A percentile compares a stretch with the other conserved stretches of the same genome.
Evolutionary conservation across 2,888 invertebrate species (phyloP).

Genomic region (Thysanoteuthis rhombus): DNA sequence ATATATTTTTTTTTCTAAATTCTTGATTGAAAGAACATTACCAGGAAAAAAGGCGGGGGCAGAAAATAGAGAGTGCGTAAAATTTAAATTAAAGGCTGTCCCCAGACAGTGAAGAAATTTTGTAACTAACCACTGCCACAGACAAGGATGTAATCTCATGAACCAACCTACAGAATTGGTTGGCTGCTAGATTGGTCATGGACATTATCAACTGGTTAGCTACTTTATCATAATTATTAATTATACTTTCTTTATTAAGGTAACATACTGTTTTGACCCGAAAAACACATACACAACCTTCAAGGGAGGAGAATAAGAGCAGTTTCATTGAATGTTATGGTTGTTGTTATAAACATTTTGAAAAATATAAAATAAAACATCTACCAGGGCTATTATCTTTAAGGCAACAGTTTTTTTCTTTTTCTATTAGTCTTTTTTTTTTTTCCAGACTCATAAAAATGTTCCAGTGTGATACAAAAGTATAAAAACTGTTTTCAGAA

Average conservation of each 20-base stretch:
- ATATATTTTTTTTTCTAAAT: too few relatives aligned
- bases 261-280: neutral
- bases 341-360: neutral
- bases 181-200: neutral
- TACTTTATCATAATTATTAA: neutral
- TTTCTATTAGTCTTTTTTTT: neutral
- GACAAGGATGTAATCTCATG: neutral
- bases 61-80: neutral
- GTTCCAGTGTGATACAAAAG: neutral
- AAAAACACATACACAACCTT: neutral
- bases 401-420: neutral
- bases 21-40: too few relatives aligned
- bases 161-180: neutral
- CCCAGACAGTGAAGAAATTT: neutral
- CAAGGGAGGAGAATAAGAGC: neutral
- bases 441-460: neutral
- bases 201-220: neutral
- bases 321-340: neutral
- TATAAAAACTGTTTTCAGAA: neutral
- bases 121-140: neutral
- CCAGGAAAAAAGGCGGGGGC: too few relatives aligned
- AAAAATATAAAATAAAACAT: neutral
- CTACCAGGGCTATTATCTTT: neutral
- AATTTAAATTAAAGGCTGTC: neutral
- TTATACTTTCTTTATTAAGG: neutral